Conservation (phyloP, 2,797 vertebrate species). For the Dromococcyx pavoninus region DNA sequence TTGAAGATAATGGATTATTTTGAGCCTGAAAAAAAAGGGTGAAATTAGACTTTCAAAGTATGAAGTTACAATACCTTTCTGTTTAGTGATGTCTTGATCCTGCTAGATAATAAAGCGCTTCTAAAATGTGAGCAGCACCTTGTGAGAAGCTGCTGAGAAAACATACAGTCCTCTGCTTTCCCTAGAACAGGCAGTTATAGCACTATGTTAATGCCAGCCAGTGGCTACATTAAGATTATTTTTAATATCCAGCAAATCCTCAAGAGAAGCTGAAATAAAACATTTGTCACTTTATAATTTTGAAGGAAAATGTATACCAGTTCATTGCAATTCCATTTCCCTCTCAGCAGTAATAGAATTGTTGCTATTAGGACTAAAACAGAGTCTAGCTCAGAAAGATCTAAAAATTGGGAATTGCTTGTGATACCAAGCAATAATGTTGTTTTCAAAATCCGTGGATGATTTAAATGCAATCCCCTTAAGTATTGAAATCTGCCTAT, state of each 20-base stretch:
- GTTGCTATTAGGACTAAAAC: constrained; percentile 40
- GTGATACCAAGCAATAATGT: constrained; percentile 46
- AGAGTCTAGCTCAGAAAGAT: constrained; percentile 33
- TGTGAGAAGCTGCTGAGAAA: not conserved
- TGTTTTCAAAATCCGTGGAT: constrained; percentile 38
- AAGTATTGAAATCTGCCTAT: constrained; percentile 49
- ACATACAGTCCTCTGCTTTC: not conserved
- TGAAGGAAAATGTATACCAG: constrained; percentile 31
- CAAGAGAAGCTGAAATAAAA: constrained; percentile 50
- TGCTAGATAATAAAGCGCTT: not conserved
- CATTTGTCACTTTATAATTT: constrained; percentile 43
- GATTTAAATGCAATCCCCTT: constrained; percentile 50
- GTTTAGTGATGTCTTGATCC: not conserved
- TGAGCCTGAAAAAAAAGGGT: not conserved
- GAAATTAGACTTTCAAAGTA: constrained; percentile 28
- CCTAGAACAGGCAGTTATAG: not conserved
- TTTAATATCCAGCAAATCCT: constrained; percentile 57
- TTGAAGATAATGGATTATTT: not conserved
- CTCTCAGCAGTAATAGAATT: constrained; percentile 15
- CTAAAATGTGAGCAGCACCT: not conserved
- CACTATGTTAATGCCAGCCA: constrained; percentile 26
- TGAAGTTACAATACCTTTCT: not conserved
- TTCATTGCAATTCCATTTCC: constrained; percentile 50
- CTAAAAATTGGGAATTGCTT: constrained; percentile 48
- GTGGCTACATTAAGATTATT: constrained; percentile 52